Conservation (phyloP, 1,140 invertebrate species). For the Harpegnathos saltator region DNA sequence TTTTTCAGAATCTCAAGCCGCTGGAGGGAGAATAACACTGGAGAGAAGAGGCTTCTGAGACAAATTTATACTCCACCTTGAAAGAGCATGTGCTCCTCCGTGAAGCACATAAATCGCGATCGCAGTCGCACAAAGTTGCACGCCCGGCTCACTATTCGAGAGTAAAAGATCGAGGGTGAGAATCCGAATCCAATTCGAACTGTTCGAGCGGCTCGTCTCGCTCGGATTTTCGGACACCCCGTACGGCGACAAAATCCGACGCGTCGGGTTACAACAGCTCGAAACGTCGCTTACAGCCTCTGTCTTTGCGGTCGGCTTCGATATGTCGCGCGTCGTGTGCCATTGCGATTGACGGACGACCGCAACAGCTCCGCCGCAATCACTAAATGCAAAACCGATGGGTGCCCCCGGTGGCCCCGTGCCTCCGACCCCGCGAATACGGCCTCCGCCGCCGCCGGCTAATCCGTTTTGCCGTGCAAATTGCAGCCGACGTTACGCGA, state of each 20-base stretch:
- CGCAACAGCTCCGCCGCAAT: constrained; percentile 67
- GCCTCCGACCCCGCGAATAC: constrained; percentile 13
- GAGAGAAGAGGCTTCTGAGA: neutral
- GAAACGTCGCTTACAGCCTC: constrained; percentile 52
- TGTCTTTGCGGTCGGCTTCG: constrained; percentile 63
- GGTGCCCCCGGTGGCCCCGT: neutral
- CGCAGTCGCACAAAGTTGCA: neutral
- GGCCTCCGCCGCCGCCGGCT: constrained; percentile 2
- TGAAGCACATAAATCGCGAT: neutral
- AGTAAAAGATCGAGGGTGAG: too few species aligned
- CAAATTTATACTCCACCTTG: neutral
- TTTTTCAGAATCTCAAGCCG: neutral
- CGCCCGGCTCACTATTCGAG: too few species aligned
- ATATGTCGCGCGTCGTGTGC: constrained; percentile 56
- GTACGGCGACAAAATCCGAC: constrained; percentile 14
- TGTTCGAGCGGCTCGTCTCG: neutral
- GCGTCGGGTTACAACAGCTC: constrained; percentile 23
- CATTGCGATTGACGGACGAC: constrained; percentile 69
- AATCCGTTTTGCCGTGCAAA: constrained; percentile 65
- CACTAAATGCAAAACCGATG: constrained; percentile 69
- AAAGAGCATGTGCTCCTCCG: neutral
- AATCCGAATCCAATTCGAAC: neutral
- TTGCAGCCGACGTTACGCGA: constrained; percentile 24
- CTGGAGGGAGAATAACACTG: neutral
- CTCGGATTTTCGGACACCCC: constrained; percentile 4